Conservation (phyloP, 2,888 invertebrate genomes). For the Hermaeophaga mercurialis region DNA sequence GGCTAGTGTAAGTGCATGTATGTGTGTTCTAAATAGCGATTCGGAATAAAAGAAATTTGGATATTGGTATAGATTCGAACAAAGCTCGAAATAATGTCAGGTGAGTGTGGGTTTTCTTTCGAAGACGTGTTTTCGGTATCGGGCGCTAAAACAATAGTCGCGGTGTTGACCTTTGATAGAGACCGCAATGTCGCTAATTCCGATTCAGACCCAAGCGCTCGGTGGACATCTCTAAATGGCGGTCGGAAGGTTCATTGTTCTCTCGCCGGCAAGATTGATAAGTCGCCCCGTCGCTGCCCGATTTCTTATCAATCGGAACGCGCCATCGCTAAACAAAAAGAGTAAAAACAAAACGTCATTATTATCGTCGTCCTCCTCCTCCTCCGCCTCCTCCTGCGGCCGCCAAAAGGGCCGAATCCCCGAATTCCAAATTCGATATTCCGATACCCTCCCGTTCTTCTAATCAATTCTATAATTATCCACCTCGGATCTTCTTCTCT, state of each 20-base stretch:
- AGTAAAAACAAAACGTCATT: slow-evolving; percentile 19
- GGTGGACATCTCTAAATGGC: slow-evolving; percentile 62
- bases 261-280: slow-evolving; percentile 55
- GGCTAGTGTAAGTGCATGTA: slow-evolving; percentile 45
- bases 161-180: slow-evolving; percentile 50
- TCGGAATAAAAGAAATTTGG: slow-evolving; percentile 15
- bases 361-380: too few species aligned
- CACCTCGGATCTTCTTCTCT: slow-evolving; percentile 44
- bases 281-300: slow-evolving; percentile 43
- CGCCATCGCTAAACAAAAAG: slow-evolving; percentile 19
- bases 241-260: slow-evolving; percentile 63
- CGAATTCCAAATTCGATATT: background rate
- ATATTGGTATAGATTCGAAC: background rate
- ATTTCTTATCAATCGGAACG: slow-evolving; percentile 44
- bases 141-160: slow-evolving; percentile 45
- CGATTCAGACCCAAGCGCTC: slow-evolving; percentile 53
- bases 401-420: too few species aligned
- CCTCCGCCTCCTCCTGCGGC: too few species aligned
- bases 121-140: slow-evolving; percentile 28
- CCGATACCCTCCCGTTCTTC: slow-evolving; percentile 35
- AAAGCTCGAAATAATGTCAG: slow-evolving; percentile 20
- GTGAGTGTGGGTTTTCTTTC: slow-evolving; percentile 31
- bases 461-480: slow-evolving; percentile 56
- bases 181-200: slow-evolving; percentile 55
- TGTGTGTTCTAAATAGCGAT: slow-evolving; percentile 33